Conservation (phyloP, 2,797 vertebrate species). For the Neosalanx taihuensis region DNA sequence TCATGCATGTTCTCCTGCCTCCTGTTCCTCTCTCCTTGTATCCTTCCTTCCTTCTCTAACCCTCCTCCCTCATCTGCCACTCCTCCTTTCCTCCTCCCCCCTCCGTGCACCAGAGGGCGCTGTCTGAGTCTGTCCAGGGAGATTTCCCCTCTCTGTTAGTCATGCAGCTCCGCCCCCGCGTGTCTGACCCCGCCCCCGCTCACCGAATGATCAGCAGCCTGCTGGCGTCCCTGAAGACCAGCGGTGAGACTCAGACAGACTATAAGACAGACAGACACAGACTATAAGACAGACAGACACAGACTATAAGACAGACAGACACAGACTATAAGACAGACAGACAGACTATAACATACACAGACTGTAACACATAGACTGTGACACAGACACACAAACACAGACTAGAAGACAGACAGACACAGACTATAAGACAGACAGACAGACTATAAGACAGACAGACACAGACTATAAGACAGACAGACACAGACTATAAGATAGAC, state of each 20-base stretch:
- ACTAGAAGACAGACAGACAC: not conserved
- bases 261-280: not conserved
- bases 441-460: no score
- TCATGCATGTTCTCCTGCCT: not conserved
- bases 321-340: not conserved
- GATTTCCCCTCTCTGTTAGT: conserved; percentile 91
- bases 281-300: not conserved
- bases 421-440: not conserved
- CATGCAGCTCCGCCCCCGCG: conserved; percentile 87
- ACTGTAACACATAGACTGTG: no score
- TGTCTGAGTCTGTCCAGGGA: conserved; percentile 78
- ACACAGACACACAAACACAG: not conserved
- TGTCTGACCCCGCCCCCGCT: conserved; percentile 86
- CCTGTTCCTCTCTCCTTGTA: no score
- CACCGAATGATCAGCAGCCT: conserved; percentile 90
- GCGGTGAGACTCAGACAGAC: conserved; percentile 73
- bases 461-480: not conserved
- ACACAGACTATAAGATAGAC: not conserved
- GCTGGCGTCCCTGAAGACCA: conserved; percentile 85
- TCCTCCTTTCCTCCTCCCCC: not conserved
- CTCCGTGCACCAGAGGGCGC: conserved; percentile 63
- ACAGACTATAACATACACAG: not conserved
- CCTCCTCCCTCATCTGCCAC: no score
- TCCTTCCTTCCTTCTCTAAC: no score
- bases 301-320: not conserved